phyloP scores from a whole-genome alignment of 2,797 vertebrate species.

The Psittacula derbiana region DNA sequence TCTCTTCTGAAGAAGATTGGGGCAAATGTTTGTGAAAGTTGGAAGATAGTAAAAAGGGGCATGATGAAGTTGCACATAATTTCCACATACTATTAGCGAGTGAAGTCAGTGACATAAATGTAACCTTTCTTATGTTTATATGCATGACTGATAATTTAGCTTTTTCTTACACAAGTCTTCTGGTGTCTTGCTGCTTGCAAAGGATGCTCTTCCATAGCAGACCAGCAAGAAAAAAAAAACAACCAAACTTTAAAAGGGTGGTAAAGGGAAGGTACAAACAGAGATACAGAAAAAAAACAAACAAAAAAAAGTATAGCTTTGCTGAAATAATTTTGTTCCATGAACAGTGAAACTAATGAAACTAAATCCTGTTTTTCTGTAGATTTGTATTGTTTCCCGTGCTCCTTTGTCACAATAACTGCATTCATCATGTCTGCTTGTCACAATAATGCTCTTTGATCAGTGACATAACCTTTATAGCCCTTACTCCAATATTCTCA shows the following conservation, averaged over 20 bases:
- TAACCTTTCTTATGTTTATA: not conserved
- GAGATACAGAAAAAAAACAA: not conserved
- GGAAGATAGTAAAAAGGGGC: not conserved
- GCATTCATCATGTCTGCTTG: slow-evolving; percentile 45
- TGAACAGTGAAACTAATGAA: not conserved
- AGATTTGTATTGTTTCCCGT: slow-evolving; percentile 59
- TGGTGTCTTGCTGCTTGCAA: not conserved
- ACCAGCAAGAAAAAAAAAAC: not conserved
- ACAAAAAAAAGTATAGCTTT: not conserved
- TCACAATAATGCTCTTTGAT: slow-evolving; percentile 58
- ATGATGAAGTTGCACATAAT: not conserved
- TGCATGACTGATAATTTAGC: not conserved
- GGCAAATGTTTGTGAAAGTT: not conserved
- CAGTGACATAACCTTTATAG: slow-evolving; percentile 42
- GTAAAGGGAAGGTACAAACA: not conserved
- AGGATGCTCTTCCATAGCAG: not conserved
- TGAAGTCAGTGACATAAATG: not conserved
- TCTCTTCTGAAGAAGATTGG: not conserved
- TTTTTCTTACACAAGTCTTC: not conserved
- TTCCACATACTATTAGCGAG: not conserved
- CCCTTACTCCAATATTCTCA: slow-evolving; percentile 8
- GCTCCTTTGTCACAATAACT: slow-evolving; percentile 48
- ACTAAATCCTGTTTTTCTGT: slow-evolving; percentile 19
- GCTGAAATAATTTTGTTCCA: slow-evolving; percentile 6
- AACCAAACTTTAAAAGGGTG: not conserved